Evolutionary conservation across 2,113 vertebrate genomes (phyloP).

Genomic region (Lepus americanus): DNA sequence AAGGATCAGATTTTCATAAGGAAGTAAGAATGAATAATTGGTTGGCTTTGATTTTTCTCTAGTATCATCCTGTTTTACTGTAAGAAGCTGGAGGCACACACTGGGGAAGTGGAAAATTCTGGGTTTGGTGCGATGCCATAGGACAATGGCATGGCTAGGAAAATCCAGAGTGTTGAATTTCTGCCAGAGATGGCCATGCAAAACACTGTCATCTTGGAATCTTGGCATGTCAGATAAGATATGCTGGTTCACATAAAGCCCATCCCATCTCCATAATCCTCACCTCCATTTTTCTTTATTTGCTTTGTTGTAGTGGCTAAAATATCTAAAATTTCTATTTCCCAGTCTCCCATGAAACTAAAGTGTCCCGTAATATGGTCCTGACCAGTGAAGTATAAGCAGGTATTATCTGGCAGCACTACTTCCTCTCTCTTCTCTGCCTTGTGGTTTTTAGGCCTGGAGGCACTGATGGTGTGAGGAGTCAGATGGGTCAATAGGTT

Average conservation of each 20-base stretch:
- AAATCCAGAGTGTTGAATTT: not conserved
- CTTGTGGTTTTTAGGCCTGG: conserved; percentile 1
- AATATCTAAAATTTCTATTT: not conserved
- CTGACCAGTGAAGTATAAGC: not conserved
- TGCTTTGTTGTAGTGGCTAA: not conserved
- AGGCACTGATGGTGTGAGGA: not conserved
- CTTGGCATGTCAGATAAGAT: not conserved
- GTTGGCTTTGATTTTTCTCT: not conserved
- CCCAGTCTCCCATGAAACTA: not conserved
- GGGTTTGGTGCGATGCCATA: not conserved
- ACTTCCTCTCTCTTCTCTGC: not conserved
- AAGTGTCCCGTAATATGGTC: not conserved
- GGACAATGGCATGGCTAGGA: not conserved
- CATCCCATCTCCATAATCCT: not conserved
- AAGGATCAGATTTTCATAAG: not conserved
- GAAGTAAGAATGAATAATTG: not conserved
- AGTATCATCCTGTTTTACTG: not conserved
- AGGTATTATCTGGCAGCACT: not conserved
- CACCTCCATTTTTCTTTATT: not conserved
- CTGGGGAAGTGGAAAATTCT: not conserved
- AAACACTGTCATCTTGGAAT: not conserved
- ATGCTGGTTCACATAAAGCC: not conserved
- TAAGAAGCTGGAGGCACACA: not conserved
- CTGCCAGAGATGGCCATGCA: not conserved
- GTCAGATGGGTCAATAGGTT: no score